Evolutionary conservation across 2,797 vertebrate species (phyloP).

Genomic region (Intellagama lesueurii): DNA sequence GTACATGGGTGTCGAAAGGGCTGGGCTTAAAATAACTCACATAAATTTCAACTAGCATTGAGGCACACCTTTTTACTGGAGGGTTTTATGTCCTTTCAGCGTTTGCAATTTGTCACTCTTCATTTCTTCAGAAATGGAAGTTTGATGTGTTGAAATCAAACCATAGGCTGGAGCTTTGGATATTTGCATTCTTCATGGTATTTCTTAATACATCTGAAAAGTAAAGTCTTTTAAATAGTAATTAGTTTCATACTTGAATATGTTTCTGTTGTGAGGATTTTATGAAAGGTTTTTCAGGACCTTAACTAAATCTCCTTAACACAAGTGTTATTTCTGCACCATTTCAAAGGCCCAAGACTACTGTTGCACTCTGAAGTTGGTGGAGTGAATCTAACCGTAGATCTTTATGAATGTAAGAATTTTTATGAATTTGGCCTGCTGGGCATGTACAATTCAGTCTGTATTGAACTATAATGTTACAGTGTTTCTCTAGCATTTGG

Average conservation of each 20-base stretch:
- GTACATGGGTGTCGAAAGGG: neutral
- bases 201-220: neutral
- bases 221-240: neutral
- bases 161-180: neutral
- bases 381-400: neutral
- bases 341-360: neutral
- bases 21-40: neutral
- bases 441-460: neutral
- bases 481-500: neutral
- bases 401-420: neutral
- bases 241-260: neutral
- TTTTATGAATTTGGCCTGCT: neutral
- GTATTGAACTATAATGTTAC: neutral
- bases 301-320: neutral
- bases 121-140: too few species aligned
- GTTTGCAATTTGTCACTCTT: too few species aligned
- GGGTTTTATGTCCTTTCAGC: neutral
- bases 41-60: neutral
- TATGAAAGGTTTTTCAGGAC: neutral
- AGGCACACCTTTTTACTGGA: neutral
- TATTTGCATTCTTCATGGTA: neutral
- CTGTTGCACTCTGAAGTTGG: neutral
- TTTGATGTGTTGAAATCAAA: neutral
- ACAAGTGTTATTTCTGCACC: neutral
- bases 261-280: neutral